Conservation (phyloP, 2,113 vertebrate species). For the Archilochus colubris region DNA sequence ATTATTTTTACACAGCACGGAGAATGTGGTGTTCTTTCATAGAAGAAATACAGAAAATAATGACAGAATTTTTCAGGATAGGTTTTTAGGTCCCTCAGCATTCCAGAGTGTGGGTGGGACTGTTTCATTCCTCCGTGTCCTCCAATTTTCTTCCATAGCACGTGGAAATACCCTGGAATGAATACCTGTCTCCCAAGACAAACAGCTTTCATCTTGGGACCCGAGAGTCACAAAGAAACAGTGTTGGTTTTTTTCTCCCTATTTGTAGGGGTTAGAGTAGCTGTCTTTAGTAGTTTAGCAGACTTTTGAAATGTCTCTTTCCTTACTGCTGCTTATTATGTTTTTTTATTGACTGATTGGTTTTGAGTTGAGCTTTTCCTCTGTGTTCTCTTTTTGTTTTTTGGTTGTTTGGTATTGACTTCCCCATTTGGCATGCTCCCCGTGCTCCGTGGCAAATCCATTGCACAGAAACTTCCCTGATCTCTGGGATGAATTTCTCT, state of each 20-base stretch:
- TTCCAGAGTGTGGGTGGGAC: background rate
- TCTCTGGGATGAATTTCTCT: background rate
- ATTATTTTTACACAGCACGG: accelerated
- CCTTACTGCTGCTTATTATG: background rate
- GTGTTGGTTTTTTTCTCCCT: background rate
- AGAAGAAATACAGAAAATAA: background rate
- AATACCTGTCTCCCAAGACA: background rate
- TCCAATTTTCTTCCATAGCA: background rate
- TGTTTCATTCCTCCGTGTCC: background rate
- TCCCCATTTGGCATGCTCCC: background rate
- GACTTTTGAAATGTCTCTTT: background rate
- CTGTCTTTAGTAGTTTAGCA: background rate
- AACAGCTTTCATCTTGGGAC: background rate
- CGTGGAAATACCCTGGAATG: background rate
- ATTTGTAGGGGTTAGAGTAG: background rate
- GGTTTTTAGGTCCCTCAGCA: background rate
- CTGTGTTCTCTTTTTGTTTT: background rate
- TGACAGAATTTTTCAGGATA: background rate
- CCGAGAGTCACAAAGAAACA: background rate
- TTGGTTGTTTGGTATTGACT: background rate
- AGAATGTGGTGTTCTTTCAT: accelerated
- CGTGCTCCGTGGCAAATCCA: background rate
- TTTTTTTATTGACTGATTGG: background rate
- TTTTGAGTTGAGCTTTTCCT: background rate
- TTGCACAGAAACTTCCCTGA: background rate